Percentiles rank a stretch among this genome's conserved stretches.
These are phyloP conservation scores for Zapornia atra DNA, from an alignment of 2,113 vertebrate genomes.

Conservation along the genomic window DNA sequence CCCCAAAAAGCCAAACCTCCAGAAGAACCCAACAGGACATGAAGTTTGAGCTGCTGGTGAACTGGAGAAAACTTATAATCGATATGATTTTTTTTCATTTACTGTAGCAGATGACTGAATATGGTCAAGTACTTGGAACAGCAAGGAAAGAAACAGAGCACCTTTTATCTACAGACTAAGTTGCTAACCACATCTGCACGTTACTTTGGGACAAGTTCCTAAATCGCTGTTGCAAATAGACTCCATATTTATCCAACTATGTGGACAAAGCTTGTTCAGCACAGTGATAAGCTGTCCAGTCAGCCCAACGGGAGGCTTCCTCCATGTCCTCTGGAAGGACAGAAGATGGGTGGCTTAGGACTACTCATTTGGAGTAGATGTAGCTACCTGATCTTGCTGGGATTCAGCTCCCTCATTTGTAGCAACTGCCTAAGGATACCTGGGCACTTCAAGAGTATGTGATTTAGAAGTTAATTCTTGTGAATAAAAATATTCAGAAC, in stretches of 20 bases:
- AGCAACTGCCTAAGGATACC: background rate
- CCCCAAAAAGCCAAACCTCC: background rate
- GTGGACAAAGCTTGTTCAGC: background rate
- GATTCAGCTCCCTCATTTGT: background rate
- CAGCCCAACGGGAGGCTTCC: background rate
- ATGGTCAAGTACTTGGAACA: background rate
- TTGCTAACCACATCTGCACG: background rate
- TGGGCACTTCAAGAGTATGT: background rate
- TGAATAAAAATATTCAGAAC: background rate
- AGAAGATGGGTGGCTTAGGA: background rate
- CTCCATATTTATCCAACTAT: background rate
- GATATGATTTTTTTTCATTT: background rate
- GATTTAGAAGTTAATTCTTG: background rate
- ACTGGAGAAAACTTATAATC: background rate
- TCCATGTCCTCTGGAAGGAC: background rate
- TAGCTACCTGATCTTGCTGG: background rate
- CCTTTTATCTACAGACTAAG: background rate
- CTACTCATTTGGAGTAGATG: background rate
- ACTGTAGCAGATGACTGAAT: background rate
- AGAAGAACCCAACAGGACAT: background rate
- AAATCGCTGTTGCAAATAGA: background rate
- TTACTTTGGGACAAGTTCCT: background rate
- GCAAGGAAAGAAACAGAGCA: background rate
- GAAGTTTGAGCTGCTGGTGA: background rate
- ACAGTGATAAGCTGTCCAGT: background rate